These are phyloP conservation scores for Agapornis roseicollis DNA, from an alignment of 2,113 vertebrate genomes.

Conservation along the genomic window DNA sequence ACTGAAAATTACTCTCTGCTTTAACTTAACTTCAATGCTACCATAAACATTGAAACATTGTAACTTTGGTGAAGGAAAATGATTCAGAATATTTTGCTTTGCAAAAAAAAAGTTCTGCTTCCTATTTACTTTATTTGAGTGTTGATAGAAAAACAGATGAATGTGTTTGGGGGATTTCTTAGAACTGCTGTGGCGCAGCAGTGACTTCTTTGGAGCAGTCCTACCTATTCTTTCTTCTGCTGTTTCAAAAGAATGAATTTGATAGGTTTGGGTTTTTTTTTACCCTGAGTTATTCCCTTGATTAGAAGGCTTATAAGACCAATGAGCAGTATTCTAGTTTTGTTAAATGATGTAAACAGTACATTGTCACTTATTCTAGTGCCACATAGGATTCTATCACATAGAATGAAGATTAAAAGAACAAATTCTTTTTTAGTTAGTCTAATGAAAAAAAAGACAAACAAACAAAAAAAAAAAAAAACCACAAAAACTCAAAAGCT, in stretches of 20 bases:
- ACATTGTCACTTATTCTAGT: neutral
- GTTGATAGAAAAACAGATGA: neutral
- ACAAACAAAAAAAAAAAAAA: neutral
- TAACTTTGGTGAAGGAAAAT: neutral
- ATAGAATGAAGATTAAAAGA: conserved; percentile 11
- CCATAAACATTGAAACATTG: neutral
- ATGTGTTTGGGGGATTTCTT: neutral
- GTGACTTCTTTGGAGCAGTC: neutral
- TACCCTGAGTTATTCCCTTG: neutral
- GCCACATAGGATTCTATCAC: neutral
- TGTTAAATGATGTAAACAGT: neutral
- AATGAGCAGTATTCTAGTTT: neutral
- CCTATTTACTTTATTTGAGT: neutral
- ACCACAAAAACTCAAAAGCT: neutral
- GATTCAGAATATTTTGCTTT: neutral
- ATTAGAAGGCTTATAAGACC: neutral
- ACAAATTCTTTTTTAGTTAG: neutral
- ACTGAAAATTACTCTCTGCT: neutral
- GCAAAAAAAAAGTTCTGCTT: neutral
- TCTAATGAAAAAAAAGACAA: conserved; percentile 3
- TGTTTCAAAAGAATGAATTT: neutral
- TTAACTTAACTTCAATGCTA: neutral
- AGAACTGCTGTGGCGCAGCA: neutral
- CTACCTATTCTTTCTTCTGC: neutral
- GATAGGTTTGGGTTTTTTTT: rapidly evolving